These are phyloP conservation scores for Oryzias curvinotus DNA, from an alignment of 2,113 vertebrate genomes.

Conservation along the genomic window DNA sequence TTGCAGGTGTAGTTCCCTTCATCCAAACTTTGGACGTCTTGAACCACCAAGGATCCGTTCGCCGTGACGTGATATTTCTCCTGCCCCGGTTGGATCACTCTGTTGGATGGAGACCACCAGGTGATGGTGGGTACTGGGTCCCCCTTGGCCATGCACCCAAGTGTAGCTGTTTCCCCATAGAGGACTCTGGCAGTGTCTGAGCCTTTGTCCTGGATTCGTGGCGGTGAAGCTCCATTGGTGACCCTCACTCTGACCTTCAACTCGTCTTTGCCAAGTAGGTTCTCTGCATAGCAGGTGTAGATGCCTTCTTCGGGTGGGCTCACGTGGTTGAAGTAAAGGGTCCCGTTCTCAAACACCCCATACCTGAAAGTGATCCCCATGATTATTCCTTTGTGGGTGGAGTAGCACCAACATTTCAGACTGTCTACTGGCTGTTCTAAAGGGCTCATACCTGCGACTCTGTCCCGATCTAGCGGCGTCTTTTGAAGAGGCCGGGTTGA, in stretches of 20 bases:
- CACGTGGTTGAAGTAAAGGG: constrained; percentile 86
- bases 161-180: constrained; percentile 78
- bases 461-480: constrained; percentile 69
- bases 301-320: constrained; percentile 85
- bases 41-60: constrained; percentile 85
- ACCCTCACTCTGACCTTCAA: constrained; percentile 84
- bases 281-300: constrained; percentile 92
- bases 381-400: too few species aligned
- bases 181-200: constrained; percentile 65
- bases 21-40: constrained; percentile 85
- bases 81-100: constrained; percentile 70
- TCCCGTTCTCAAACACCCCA: constrained; percentile 90
- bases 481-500: constrained; percentile 79
- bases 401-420: too few species aligned
- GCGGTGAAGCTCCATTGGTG: constrained; percentile 75
- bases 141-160: constrained; percentile 81
- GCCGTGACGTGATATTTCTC: constrained; percentile 82
- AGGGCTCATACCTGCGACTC: constrained; percentile 78
- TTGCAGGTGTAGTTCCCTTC: constrained; percentile 90
- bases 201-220: constrained; percentile 76
- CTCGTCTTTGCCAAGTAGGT: constrained; percentile 89
- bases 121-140: constrained; percentile 80
- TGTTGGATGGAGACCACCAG: constrained; percentile 86
- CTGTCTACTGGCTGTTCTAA: too few species aligned
- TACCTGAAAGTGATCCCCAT: constrained; percentile 68